A percentile compares a stretch with the other conserved stretches of the same genome.
These are phyloP conservation scores for Pipistrellus pipistrellus DNA, from an alignment of 2,797 vertebrate species.

Conservation along the genomic window DNA sequence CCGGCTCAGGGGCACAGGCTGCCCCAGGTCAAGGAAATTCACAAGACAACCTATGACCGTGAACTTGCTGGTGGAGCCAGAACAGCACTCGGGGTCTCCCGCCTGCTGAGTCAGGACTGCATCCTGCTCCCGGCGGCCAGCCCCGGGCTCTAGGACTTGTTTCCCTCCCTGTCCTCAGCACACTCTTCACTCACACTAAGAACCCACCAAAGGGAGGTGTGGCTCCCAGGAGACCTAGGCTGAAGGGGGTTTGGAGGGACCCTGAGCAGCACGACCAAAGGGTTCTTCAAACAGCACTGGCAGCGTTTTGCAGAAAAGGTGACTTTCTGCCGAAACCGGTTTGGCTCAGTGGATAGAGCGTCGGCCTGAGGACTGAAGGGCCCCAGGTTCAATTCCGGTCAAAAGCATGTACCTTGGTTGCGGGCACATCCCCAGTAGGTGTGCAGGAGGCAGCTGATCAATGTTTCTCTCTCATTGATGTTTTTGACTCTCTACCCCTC, in stretches of 20 bases:
- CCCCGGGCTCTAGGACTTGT: background rate
- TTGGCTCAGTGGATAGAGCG: too few relatives aligned
- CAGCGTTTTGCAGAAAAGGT: background rate
- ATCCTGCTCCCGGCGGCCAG: background rate
- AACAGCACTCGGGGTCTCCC: background rate
- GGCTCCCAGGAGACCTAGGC: background rate
- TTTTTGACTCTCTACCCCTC: too few relatives aligned
- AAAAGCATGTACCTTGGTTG: too few relatives aligned
- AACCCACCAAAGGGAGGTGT: background rate
- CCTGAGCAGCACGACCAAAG: too few relatives aligned
- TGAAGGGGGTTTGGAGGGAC: background rate
- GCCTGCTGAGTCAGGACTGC: background rate
- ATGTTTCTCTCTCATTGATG: too few relatives aligned
- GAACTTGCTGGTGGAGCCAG: background rate
- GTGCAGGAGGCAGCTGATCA: too few relatives aligned
- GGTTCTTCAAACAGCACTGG: background rate
- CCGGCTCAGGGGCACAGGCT: background rate
- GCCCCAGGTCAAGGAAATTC: too few relatives aligned
- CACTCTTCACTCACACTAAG: background rate
- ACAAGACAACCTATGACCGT: accelerated
- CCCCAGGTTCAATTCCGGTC: too few relatives aligned
- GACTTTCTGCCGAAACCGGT: background rate
- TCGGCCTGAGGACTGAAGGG: too few relatives aligned
- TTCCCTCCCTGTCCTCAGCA: background rate
- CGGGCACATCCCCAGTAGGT: too few relatives aligned